phyloP scores from a whole-genome alignment of 1,140 invertebrate genomes.

The Drosophila littoralis region DNA sequence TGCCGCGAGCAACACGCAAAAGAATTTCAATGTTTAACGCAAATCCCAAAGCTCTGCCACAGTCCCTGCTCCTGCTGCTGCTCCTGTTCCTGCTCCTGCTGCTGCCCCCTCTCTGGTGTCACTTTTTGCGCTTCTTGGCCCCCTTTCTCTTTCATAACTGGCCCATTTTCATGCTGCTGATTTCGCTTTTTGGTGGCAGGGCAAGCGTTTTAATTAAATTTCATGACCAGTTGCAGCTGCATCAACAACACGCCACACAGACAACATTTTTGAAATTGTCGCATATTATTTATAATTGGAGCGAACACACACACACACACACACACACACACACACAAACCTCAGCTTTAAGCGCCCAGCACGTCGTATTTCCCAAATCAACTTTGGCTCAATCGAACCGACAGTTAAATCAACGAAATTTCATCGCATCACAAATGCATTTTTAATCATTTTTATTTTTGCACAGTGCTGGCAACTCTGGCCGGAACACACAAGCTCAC shows the following conservation, averaged over 20 bases:
- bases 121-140: background rate
- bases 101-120: background rate
- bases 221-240: conserved; percentile 39
- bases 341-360: too few relatives aligned
- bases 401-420: too few relatives aligned
- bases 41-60: background rate
- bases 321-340: too few relatives aligned
- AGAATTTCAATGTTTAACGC: conserved; percentile 43
- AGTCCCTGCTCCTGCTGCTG: background rate
- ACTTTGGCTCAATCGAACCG: too few relatives aligned
- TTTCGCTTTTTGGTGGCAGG: background rate
- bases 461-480: too few relatives aligned
- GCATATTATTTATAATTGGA: conserved; percentile 6
- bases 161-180: conserved; percentile 10
- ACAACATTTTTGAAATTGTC: conserved; percentile 1
- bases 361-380: too few relatives aligned
- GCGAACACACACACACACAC: too few relatives aligned
- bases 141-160: background rate
- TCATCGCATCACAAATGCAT: too few relatives aligned
- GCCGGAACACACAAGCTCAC: too few relatives aligned
- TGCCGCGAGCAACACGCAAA: conserved; percentile 14
- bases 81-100: background rate
- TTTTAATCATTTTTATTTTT: too few relatives aligned
- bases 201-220: conserved; percentile 55
- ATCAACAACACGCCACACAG: conserved; percentile 8